Evolutionary conservation across 2,888 invertebrate genomes (phyloP), one percentile per base, ranked within the genome.

Genomic region (Brachyptera putata): DNA sequence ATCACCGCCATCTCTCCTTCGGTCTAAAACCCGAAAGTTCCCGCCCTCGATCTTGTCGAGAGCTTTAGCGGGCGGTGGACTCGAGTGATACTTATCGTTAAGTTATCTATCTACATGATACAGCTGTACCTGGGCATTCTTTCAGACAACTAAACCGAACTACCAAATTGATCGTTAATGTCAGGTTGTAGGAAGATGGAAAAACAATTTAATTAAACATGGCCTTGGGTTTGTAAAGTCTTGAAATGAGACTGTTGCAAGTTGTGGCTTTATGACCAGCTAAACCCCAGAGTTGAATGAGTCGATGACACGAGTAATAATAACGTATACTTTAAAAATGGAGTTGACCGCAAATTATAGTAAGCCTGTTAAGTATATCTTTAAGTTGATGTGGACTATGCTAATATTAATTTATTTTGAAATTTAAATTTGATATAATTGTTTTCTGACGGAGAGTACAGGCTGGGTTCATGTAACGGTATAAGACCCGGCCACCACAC

Each of bases 191-290:
- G 46, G 24, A 24, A 46, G 5, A 46, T 21, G 36, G 36, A 53
- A 53, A 53, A 36, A 53, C 53, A 53, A 22, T 53, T 53, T 53
- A 53, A 53, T 53, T 53, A 53, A 53, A 53, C 16, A 2, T 53
- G 53, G 18, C 34, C 34, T 30, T 30, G 30, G 30, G 30, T 30
- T 30, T n/a, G n/a, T n/a, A 30, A 30, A 30, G 30, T 11, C 30
- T 11, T 7, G 11, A 30, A 30, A 30, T 5, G n/a, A n/a, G n/a
- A n/a, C n/a, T n/a, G n/a, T n/a, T n/a, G n/a, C n/a, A n/a, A n/a
- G n/a, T n/a, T n/a, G n/a, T n/a, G n/a, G n/a, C n/a, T n/a, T n/a
- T n/a, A n/a, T 5, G 30, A 30, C 30, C 5, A 30, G 11, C 30
- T 30, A 11, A 30, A 30, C 30, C 30, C 30, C 5, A 30, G n/a